Conservation (phyloP, 1,140 invertebrate species). For the Thereuonema tuberculata region DNA sequence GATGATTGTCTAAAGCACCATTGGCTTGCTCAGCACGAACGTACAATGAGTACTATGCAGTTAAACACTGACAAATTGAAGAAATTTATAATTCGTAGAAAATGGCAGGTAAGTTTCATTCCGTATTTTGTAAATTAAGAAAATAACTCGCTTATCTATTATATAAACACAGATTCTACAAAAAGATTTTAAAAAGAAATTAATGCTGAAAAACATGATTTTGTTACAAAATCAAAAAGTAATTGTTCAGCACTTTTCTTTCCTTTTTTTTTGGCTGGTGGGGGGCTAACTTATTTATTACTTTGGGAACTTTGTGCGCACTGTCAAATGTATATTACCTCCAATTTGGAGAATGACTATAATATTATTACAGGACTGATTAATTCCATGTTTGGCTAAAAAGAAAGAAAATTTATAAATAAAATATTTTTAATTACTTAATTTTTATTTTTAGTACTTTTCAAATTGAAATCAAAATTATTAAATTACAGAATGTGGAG, state of each 20-base stretch:
- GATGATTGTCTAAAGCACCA: slow-evolving; percentile 58
- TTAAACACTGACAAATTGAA: slow-evolving; percentile 74
- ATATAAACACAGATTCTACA: neutral
- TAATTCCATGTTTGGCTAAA: too few relatives aligned
- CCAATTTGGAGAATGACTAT: too few relatives aligned
- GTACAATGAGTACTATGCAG: slow-evolving; percentile 46
- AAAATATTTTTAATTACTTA: too few relatives aligned
- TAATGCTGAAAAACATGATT: neutral
- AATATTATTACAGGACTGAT: too few relatives aligned
- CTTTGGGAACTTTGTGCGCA: too few relatives aligned
- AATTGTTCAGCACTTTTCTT: neutral
- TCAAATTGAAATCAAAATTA: too few relatives aligned
- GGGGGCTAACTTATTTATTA: too few relatives aligned
- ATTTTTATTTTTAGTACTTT: too few relatives aligned
- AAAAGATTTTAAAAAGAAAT: neutral
- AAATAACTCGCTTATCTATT: slow-evolving; percentile 2
- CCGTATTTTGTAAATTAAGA: neutral
- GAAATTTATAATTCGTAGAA: slow-evolving; percentile 71
- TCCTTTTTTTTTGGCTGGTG: neutral
- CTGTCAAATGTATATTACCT: too few relatives aligned
- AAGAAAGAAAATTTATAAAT: too few relatives aligned
- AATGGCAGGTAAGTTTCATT: slow-evolving; percentile 64
- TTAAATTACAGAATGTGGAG: too few relatives aligned
- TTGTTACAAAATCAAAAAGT: neutral
- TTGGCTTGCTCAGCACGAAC: slow-evolving; percentile 54